Percentiles rank a stretch among this genome's conserved stretches.
These are phyloP conservation scores for Rhyacophila brunnea DNA, from an alignment of 1,140 invertebrate genomes.

Conservation along the genomic window DNA sequence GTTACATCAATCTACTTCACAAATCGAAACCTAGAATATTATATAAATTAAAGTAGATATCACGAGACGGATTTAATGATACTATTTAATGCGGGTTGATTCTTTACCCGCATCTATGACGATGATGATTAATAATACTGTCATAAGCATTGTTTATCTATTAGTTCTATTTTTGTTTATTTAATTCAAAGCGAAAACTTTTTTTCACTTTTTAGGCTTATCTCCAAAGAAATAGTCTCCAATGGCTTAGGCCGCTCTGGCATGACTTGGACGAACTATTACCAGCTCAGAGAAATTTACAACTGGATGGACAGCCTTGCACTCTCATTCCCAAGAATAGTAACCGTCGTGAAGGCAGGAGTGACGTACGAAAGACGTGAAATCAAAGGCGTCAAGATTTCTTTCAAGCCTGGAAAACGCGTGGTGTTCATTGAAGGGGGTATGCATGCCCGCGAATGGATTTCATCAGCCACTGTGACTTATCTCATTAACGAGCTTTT, in stretches of 20 bases:
- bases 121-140: too few relatives aligned
- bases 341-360: slow-evolving; percentile 56
- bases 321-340: slow-evolving; percentile 41
- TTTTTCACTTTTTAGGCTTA: background rate
- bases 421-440: slow-evolving; percentile 62
- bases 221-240: background rate
- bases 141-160: too few relatives aligned
- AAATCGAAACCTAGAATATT: too few relatives aligned
- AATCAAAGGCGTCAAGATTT: slow-evolving; percentile 61
- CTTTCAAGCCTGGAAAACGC: slow-evolving; percentile 42
- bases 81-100: too few relatives aligned
- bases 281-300: slow-evolving; percentile 50
- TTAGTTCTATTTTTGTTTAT: too few relatives aligned
- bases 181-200: too few relatives aligned
- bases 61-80: too few relatives aligned
- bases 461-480: slow-evolving; percentile 67
- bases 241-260: slow-evolving; percentile 14
- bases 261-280: slow-evolving; percentile 51
- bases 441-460: slow-evolving; percentile 79
- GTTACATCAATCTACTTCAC: too few relatives aligned
- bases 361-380: slow-evolving; percentile 58
- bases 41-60: too few relatives aligned
- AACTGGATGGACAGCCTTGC: slow-evolving; percentile 49
- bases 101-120: too few relatives aligned
- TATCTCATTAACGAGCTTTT: slow-evolving; percentile 67